phyloP scores from a whole-genome alignment of 2,113 vertebrate species.

The Falco punctatus region DNA sequence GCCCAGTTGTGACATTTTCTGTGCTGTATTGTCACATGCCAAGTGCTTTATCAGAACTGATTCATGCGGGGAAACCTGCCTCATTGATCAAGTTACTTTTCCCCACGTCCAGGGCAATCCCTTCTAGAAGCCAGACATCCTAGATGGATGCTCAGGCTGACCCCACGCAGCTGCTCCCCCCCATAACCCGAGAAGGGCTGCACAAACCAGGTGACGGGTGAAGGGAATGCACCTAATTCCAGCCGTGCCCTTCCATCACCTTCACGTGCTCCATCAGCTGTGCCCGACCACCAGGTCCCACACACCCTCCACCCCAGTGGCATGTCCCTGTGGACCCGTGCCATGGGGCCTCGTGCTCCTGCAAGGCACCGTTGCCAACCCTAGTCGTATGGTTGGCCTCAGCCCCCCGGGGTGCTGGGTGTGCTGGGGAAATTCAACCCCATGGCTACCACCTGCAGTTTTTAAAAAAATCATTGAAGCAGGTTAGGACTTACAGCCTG shows the following conservation, averaged over 20 bases:
- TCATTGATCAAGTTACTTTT: neutral
- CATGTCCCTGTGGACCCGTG: neutral
- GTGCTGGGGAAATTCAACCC: neutral
- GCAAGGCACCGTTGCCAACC: neutral
- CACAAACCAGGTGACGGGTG: neutral
- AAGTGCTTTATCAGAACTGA: neutral
- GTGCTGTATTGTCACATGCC: accelerated
- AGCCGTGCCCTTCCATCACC: conserved; percentile 36
- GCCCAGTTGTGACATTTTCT: neutral
- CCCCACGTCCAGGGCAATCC: neutral
- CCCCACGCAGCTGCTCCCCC: neutral
- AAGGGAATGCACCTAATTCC: conserved; percentile 22
- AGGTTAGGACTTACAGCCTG: neutral
- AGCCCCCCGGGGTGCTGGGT: neutral
- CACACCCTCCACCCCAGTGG: neutral
- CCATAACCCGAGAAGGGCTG: conserved; percentile 11
- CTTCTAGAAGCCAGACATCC: neutral
- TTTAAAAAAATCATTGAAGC: neutral
- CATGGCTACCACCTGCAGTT: neutral
- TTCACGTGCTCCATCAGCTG: conserved; percentile 37
- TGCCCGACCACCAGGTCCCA: neutral
- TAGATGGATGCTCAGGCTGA: neutral
- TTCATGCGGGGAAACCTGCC: neutral
- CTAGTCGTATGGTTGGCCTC: neutral
- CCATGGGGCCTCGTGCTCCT: neutral